These are phyloP conservation scores for Archocentrus centrarchus DNA, from an alignment of 2,113 vertebrate species.

Conservation along the genomic window DNA sequence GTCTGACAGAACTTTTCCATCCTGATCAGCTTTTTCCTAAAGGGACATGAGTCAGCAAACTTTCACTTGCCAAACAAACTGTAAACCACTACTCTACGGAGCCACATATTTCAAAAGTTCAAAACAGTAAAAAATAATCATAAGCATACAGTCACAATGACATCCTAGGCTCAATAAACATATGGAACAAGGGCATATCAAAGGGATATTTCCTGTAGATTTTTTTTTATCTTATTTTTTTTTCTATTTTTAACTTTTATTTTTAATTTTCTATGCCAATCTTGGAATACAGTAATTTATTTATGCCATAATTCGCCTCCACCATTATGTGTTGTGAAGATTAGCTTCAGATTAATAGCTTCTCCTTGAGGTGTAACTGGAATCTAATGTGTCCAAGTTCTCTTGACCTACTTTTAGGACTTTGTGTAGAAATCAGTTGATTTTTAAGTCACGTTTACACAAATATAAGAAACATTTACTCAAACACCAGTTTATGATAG, in stretches of 20 bases:
- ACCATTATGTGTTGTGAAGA: background rate
- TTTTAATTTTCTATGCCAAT: too few species aligned
- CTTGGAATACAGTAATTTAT: background rate
- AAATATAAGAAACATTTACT: rapidly evolving
- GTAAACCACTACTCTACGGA: rapidly evolving
- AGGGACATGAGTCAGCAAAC: too few species aligned
- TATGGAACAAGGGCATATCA: background rate
- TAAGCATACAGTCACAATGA: background rate
- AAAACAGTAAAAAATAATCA: background rate
- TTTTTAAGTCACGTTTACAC: background rate
- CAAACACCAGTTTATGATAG: background rate
- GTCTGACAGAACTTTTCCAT: background rate
- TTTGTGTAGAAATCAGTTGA: background rate
- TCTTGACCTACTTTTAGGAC: background rate
- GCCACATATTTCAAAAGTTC: background rate
- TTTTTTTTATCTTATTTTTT: too few species aligned
- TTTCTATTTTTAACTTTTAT: too few species aligned
- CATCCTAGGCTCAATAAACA: background rate
- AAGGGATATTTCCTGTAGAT: too few species aligned
- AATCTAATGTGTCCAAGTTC: background rate
- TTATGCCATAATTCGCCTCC: background rate
- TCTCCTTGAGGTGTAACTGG: background rate
- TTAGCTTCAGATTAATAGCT: background rate
- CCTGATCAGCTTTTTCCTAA: background rate
- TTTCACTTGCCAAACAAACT: background rate